Evolutionary conservation across 2,797 vertebrate species (phyloP), one percentile per base, ranked within the genome.

Genomic region (Alcedo atthis): DNA sequence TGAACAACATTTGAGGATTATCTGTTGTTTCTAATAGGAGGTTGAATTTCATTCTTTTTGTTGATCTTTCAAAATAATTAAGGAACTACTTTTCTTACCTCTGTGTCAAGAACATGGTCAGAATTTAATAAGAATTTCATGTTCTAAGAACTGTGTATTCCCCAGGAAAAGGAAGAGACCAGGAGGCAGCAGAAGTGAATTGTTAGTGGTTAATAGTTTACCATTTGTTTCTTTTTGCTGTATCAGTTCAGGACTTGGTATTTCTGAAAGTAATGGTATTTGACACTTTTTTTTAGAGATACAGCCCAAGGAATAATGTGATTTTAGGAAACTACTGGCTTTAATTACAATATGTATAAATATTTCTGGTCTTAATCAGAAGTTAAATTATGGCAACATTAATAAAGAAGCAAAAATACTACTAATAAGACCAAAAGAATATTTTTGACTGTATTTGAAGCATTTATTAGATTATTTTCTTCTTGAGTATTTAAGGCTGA

Each of bases 41-140:
- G 28, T 2, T 93, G 30, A 69, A 55, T 81, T 81, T 89, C 49
- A 78, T 28, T 46, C 3, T 8, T 82, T 59, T 7, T 82, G 48
- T 69, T 82, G 53, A 45, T 70, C 28, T 91, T 92, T 70, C 59
- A 69, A 35, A 80, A 69, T 67, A 85, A 81, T 87, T 83, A 69
- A 54, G 28, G 28, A 81, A 43, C 18, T 55, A 22, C 28, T 75
- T 85, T 90, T 28, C 17, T 80, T 61, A 48, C 19, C 4, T 77
- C 68, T 43, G 1, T 58, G 21, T 63, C 74, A 80, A 84, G 48
- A 76, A 35, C 9, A 15, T 8, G 4, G 42, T 14, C 19, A 74
- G 57, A 67, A 77, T 64, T 68, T 87, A 71, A 53, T 68, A 71
- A 7, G 25, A 85, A 68, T 91, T 92, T 46, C 1, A 37, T 82